Base-by-base conservation (phyloP, 1,140 invertebrate genomes). In the Orchesella cincta region DNA sequence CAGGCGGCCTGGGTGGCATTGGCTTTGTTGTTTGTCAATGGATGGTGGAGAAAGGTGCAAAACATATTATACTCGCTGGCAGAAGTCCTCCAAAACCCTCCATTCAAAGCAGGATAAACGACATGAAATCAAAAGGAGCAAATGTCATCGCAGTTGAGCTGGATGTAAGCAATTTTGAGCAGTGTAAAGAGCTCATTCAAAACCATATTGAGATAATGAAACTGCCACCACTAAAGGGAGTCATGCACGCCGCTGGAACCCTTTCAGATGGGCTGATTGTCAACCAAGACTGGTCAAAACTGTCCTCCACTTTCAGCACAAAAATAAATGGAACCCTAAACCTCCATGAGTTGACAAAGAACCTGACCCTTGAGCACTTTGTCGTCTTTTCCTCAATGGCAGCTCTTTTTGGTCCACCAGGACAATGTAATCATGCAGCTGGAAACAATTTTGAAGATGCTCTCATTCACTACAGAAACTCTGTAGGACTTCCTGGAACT, bases 1-100 rank as follows among this genome's bases (percentile, higher is more conserved):
- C 74, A 20, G 74, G 74, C 12, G 74, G 74, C 26, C 29, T 64
- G 1, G 74, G 74, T 1, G 74, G 74, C 16, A 76, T 76, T 26
- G 74, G 74, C n/a, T 62, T 64, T 18, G 57, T 5, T 23, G 54
- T 76, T 1, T 35, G 33, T 18, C 18, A 34, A 16, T 76, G 74
- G 74, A 36, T 76, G 52, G 2, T 76, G 33, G 20, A 76, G 26
- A 16, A 31, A 14, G 74, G 74, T 34, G 74, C 74, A 12, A 34
- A 23, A 5, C 2, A 39, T 2, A 36, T 76, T 20, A n/a, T 76
- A 12, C 33, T 76, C 8, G 29, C 34, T 1, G 74, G 52, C 1
- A 5, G 74, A 28, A 29, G 14, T 8, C 8, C 54, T 14, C 74
- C 74, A 23, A 57, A 14, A 3, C 54, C 54, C 3, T 12, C 12